phyloP scores from a whole-genome alignment of 2,113 vertebrate species.

The Sinocyclocheilus maitianheensis region DNA sequence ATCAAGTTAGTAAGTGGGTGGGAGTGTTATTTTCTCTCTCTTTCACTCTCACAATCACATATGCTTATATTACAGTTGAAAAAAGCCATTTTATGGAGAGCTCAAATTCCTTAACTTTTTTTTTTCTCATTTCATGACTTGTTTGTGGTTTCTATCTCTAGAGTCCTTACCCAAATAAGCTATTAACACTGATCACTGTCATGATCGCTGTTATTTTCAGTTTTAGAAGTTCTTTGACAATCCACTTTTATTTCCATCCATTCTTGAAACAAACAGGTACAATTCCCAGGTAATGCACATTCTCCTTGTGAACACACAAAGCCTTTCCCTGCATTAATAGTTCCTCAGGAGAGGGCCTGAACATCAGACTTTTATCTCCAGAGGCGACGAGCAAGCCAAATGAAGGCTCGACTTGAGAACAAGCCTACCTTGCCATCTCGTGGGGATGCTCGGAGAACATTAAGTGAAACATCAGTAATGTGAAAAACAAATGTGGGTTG shows the following conservation, averaged over 20 bases:
- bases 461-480: constrained; percentile 79
- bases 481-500: constrained; percentile 78
- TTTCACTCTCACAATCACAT: constrained; percentile 9
- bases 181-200: constrained; percentile 5
- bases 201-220: neutral
- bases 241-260: constrained; percentile 59
- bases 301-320: constrained; percentile 58
- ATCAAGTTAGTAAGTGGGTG: neutral
- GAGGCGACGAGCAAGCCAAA: constrained; percentile 74
- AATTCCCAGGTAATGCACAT: constrained; percentile 58
- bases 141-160: neutral
- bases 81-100: neutral
- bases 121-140: neutral
- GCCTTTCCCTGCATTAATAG: constrained; percentile 73
- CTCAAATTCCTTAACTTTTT: neutral
- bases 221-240: constrained; percentile 46
- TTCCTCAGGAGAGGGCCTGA: constrained; percentile 73
- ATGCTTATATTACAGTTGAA: neutral
- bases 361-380: constrained; percentile 74
- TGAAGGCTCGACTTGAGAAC: constrained; percentile 77
- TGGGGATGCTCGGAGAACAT: constrained; percentile 74
- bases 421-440: constrained; percentile 70
- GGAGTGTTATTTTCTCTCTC: neutral
- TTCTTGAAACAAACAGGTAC: constrained; percentile 66
- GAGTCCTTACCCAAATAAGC: neutral